These are phyloP conservation scores for Xiphophorus birchmanni DNA, from an alignment of 2,797 vertebrate genomes.

Conservation along the genomic window DNA sequence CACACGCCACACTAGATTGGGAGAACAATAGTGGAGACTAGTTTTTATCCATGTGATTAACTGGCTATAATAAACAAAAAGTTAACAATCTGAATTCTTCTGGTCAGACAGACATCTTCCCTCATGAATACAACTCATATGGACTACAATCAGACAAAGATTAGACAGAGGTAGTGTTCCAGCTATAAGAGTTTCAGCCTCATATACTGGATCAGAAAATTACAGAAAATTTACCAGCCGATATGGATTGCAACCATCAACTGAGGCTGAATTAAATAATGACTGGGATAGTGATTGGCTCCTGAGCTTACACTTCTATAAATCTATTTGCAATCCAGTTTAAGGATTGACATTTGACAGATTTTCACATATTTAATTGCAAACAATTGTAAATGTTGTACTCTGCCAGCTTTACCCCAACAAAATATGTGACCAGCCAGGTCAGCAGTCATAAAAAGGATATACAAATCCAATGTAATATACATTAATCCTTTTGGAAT, in stretches of 20 bases:
- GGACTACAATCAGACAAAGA: neutral
- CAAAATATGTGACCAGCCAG: neutral
- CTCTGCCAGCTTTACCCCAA: neutral
- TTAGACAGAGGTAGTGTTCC: neutral
- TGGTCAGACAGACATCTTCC: neutral
- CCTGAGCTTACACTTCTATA: neutral
- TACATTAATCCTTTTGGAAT: neutral
- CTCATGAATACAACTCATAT: neutral
- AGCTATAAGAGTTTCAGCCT: neutral
- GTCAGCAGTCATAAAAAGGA: neutral
- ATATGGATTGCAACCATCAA: neutral
- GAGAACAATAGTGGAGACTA: neutral
- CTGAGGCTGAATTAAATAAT: neutral
- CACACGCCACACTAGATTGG: neutral
- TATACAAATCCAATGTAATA: neutral
- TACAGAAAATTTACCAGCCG: neutral
- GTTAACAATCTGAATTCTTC: neutral
- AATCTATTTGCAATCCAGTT: neutral
- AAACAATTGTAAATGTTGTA: neutral
- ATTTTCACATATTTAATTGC: neutral
- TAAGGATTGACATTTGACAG: neutral
- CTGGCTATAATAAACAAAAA: neutral
- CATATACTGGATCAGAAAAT: neutral
- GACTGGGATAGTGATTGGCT: neutral
- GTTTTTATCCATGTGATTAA: neutral